These are phyloP conservation scores for Cynopterus brachyotis DNA, from an alignment of 2,113 vertebrate genomes.

Conservation along the genomic window DNA sequence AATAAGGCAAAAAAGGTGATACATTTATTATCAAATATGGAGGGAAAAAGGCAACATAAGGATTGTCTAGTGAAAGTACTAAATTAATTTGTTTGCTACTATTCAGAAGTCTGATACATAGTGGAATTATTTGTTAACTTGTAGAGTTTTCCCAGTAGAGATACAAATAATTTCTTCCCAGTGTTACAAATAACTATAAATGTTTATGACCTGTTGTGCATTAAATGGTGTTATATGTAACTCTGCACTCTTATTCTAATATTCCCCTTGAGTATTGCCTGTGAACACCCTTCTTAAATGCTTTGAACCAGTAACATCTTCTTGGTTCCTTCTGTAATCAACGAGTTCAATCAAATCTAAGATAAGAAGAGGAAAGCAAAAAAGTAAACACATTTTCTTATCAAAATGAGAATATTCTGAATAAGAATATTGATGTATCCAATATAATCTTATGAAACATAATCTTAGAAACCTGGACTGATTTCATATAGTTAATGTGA, in stretches of 20 bases:
- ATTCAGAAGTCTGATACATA: background rate
- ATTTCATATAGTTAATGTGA: background rate
- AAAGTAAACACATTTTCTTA: background rate
- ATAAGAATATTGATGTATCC: background rate
- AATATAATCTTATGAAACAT: background rate
- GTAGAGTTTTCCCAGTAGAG: background rate
- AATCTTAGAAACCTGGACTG: background rate
- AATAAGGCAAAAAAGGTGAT: background rate
- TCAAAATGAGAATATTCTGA: background rate
- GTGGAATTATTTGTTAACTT: background rate
- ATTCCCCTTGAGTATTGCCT: background rate
- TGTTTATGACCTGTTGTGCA: background rate
- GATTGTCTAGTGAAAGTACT: rapidly evolving
- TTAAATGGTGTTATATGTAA: background rate
- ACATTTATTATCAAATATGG: background rate
- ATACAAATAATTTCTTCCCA: background rate
- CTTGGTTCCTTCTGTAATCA: background rate
- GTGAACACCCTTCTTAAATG: background rate
- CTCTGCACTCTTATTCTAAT: background rate
- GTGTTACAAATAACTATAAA: background rate
- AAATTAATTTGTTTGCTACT: background rate
- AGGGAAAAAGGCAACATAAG: background rate
- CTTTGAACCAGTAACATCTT: background rate
- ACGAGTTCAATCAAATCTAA: background rate
- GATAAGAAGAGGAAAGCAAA: background rate